A percentile compares a stretch with the other conserved stretches of the same genome.
phyloP scores from a whole-genome alignment of 2,797 vertebrate species.

The Enoplosus armatus region DNA sequence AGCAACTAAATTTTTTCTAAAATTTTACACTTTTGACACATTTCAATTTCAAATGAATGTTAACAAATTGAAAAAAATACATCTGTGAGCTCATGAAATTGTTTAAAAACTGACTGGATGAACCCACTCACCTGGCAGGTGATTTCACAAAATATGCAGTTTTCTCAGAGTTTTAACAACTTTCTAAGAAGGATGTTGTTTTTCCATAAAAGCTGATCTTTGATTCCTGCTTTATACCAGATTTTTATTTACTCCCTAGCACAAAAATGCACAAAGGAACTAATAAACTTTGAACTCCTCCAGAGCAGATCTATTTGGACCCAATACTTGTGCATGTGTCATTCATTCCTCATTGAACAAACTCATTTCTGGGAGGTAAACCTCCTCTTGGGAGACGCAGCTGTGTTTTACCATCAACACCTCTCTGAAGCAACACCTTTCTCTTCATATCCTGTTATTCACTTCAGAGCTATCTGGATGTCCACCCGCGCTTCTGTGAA shows the following conservation, averaged over 20 bases:
- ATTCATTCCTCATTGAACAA: slow-evolving; percentile 25
- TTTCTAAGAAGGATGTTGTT: background rate
- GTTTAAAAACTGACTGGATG: background rate
- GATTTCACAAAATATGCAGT: background rate
- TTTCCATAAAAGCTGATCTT: slow-evolving; percentile 11
- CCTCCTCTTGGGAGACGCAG: slow-evolving; percentile 25
- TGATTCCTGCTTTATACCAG: background rate
- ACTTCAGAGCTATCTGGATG: slow-evolving; percentile 41
- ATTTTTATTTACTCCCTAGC: background rate
- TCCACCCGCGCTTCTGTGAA: slow-evolving; percentile 25
- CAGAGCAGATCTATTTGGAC: slow-evolving; percentile 1
- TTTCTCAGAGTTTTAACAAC: slow-evolving; percentile 27
- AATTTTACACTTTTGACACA: background rate
- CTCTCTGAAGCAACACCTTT: slow-evolving; percentile 24
- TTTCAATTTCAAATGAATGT: background rate
- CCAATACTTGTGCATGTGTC: background rate
- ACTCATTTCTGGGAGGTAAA: slow-evolving; percentile 19
- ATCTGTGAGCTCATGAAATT: background rate
- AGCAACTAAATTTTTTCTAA: background rate
- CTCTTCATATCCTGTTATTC: slow-evolving; percentile 46
- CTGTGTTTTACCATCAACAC: slow-evolving; percentile 34
- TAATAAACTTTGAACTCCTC: slow-evolving; percentile 2
- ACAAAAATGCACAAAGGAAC: slow-evolving; percentile 24
- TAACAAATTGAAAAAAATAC: background rate
- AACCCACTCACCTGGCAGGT: background rate